Evolutionary conservation across 2,888 invertebrate genomes (phyloP).

Genomic region (Colostygia pectinataria): DNA sequence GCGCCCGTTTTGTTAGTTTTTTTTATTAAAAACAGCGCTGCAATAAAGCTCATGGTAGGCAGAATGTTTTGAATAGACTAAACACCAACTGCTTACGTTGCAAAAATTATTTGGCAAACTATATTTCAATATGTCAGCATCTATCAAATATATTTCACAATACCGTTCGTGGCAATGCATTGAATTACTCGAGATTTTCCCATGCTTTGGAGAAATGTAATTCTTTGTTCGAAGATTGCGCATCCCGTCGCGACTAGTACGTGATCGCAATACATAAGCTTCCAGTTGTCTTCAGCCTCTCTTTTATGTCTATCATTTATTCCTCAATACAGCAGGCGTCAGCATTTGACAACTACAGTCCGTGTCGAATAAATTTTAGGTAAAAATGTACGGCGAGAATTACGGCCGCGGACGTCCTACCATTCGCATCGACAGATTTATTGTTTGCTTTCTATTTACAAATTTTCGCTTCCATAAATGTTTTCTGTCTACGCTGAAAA

Average conservation of each 20-base stretch:
- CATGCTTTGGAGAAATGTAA: slow-evolving; percentile 77
- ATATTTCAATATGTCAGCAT: slow-evolving; percentile 34
- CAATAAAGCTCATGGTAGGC: too few relatives aligned
- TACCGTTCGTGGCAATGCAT: slow-evolving; percentile 60
- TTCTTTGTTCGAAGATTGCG: slow-evolving; percentile 78
- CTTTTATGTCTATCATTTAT: slow-evolving; percentile 76
- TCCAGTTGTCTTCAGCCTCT: slow-evolving; percentile 66
- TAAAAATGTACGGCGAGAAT: slow-evolving; percentile 75
- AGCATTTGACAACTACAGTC: slow-evolving; percentile 80
- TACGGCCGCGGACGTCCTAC: slow-evolving; percentile 61
- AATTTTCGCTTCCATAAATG: slow-evolving; percentile 53
- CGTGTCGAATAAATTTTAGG: slow-evolving; percentile 76
- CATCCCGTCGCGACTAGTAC: slow-evolving; percentile 64
- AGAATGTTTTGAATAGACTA: too few relatives aligned
- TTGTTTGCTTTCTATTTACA: slow-evolving; percentile 61
- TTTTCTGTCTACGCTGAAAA: slow-evolving; percentile 42
- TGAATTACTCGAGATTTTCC: slow-evolving; percentile 76
- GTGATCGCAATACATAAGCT: slow-evolving; percentile 74
- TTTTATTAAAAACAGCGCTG: too few relatives aligned
- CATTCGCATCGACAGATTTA: slow-evolving; percentile 67
- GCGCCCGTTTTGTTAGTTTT: too few relatives aligned
- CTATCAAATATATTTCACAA: slow-evolving; percentile 29
- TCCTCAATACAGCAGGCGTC: slow-evolving; percentile 72
- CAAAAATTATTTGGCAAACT: slow-evolving; percentile 27
- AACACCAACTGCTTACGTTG: slow-evolving; percentile 37